phyloP scores from a whole-genome alignment of 2,113 vertebrate species.

The Bos indicus region DNA sequence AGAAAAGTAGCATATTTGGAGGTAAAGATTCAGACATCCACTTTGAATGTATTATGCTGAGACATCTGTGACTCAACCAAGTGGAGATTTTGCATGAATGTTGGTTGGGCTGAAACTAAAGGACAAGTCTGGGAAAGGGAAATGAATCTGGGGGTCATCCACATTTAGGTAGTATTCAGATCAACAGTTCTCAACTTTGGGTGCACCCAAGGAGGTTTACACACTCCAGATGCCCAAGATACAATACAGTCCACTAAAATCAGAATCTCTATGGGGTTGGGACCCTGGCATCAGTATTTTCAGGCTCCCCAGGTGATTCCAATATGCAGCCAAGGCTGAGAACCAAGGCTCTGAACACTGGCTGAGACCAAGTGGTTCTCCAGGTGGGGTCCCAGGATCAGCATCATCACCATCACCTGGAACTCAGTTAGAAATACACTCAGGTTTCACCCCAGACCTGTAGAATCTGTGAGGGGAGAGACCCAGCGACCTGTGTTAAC shows the following conservation, averaged over 20 bases:
- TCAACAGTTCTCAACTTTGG: neutral
- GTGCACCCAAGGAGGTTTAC: neutral
- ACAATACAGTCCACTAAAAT: neutral
- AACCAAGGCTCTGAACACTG: neutral
- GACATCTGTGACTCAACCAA: neutral
- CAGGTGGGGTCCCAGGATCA: neutral
- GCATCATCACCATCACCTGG: neutral
- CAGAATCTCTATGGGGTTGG: neutral
- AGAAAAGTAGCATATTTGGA: neutral
- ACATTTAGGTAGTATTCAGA: neutral
- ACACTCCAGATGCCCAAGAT: neutral
- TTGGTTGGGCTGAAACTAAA: neutral
- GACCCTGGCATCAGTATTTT: neutral
- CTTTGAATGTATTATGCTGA: neutral
- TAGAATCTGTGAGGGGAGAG: neutral
- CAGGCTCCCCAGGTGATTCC: neutral
- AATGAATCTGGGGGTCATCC: neutral
- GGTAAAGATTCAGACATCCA: neutral
- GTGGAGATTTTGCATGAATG: neutral
- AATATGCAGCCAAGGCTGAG: neutral
- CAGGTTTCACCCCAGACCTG: neutral
- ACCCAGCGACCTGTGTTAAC: neutral
- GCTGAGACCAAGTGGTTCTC: neutral
- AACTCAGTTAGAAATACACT: neutral
- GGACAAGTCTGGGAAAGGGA: neutral